These are phyloP conservation scores for Phymatocera aterrima DNA, from an alignment of 2,888 invertebrate genomes.

Conservation along the genomic window DNA sequence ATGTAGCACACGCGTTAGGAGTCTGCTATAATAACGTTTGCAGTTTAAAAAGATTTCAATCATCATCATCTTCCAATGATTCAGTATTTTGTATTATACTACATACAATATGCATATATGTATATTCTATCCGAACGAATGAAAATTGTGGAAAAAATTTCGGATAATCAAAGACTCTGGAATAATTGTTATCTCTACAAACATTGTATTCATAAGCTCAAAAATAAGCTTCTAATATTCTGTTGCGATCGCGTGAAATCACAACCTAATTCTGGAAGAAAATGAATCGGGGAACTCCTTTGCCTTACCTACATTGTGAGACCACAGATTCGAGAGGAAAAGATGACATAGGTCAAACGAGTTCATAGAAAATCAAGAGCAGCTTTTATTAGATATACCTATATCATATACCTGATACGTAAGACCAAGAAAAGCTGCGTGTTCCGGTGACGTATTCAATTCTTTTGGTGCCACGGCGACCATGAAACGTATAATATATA, in stretches of 20 bases:
- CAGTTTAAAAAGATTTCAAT: neutral
- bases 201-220: too few relatives aligned
- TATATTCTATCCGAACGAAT: neutral
- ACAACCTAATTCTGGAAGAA: too few relatives aligned
- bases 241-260: neutral
- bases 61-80: neutral
- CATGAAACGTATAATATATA: conserved; percentile 3
- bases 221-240: too few relatives aligned
- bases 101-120: too few relatives aligned
- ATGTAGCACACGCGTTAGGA: neutral
- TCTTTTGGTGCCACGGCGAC: conserved; percentile 7
- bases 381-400: conserved; percentile 4
- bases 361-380: neutral
- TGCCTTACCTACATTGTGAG: too few relatives aligned
- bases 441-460: conserved; percentile 27
- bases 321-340: neutral
- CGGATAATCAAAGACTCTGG: neutral
- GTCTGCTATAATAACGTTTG: neutral
- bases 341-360: conserved; percentile 10
- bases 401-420: neutral
- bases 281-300: too few relatives aligned
- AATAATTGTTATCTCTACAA: too few relatives aligned
- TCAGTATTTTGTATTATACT: too few relatives aligned
- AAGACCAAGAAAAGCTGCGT: neutral
- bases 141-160: neutral